These are phyloP conservation scores for Luehdorfia chinensis DNA, from an alignment of 1,140 invertebrate species.

Conservation along the genomic window DNA sequence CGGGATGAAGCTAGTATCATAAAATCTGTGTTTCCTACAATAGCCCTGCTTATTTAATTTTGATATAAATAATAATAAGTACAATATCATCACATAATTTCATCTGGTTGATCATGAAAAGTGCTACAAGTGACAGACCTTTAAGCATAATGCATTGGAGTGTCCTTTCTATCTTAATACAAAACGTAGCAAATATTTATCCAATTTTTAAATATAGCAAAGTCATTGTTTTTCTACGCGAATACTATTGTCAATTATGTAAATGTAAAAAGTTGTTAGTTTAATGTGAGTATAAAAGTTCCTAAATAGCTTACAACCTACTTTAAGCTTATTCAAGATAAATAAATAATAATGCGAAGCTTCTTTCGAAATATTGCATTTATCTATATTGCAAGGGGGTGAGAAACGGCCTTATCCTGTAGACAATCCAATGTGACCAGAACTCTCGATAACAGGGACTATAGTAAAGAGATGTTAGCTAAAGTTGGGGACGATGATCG, in stretches of 20 bases:
- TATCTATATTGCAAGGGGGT: neutral
- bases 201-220: neutral
- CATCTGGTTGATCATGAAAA: too few relatives aligned
- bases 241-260: conserved; percentile 15
- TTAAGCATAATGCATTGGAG: neutral
- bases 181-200: conserved; percentile 2
- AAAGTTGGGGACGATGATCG: conserved; percentile 3
- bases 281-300: conserved; percentile 12
- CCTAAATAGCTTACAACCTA: conserved; percentile 8
- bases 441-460: neutral
- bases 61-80: too few relatives aligned
- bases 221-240: conserved; percentile 7
- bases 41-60: too few relatives aligned
- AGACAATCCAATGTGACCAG: conserved; percentile 4
- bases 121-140: too few relatives aligned
- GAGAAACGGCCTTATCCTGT: conserved; percentile 8
- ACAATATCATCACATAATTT: too few relatives aligned
- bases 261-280: conserved; percentile 5
- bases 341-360: too few relatives aligned
- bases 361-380: too few relatives aligned
- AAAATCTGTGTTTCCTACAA: too few relatives aligned
- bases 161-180: neutral
- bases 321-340: conserved; percentile 1
- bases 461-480: neutral
- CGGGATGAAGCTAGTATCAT: too few relatives aligned